Base-by-base conservation (phyloP, 2,797 vertebrate genomes). In the Poliocrania exsul region DNA sequence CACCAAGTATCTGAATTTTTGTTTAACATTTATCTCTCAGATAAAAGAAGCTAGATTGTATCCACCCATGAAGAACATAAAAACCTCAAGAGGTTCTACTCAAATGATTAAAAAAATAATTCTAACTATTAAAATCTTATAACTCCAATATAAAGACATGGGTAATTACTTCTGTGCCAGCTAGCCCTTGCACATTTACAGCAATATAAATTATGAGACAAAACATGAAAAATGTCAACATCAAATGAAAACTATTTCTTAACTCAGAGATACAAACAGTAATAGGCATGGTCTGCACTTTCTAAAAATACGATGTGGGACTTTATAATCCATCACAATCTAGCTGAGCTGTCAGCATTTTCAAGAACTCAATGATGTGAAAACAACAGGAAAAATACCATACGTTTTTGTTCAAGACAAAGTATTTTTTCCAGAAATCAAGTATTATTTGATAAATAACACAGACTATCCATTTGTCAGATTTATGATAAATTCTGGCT, bases 31-130 rank as follows among this genome's bases (percentile, higher is more conserved):
- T 56, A 12, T 46, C 58, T 70, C 50, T 81, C 86, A 62, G 64
- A 92, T 47, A 72, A 77, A 96, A 96, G 13, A 80, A 62, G 23
- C 10, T 53, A 75, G 50, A 81, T 79, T 81, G 81, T 75, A 88
- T 69, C 26, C 26, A 82, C 5, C 54, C 62, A 74, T 28, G 17
- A 97, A 94, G n/a, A 84, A 51, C 54, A 87, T 49, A 70, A 95
- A 77, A 96, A 70, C 25, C 69, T 35, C 7, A 40, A 84, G 35
- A 81, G 54, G 56, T 51, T 78, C n/a, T 74, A 84, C 46, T 75
- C 44, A 77, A 79, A 31, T 57, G 0, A 94, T 54, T 90, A 53
- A 29, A 74, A 31, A 72, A 73, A 81, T n/a, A 88, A 38, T 81
- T 17, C 21, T 46, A 92, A 72, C 25, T 53, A 64, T 60, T 66